These are phyloP conservation scores for Epinephelus lanceolatus DNA, from an alignment of 2,113 vertebrate genomes.

Conservation along the genomic window DNA sequence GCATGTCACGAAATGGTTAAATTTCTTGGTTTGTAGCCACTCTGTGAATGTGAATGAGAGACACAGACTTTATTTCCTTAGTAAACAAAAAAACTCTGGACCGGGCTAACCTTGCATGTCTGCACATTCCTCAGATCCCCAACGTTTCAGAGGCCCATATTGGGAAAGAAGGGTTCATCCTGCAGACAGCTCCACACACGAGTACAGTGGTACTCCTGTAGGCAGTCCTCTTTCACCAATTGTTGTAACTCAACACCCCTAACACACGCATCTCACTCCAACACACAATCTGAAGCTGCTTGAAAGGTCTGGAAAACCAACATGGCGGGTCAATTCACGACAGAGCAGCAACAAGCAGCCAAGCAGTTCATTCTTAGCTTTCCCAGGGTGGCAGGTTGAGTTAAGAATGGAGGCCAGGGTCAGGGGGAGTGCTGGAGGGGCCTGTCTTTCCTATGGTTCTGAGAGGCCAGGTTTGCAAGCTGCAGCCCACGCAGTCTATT, in stretches of 20 bases:
- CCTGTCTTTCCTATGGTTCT: conserved; percentile 73
- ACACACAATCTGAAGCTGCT: conserved; percentile 31
- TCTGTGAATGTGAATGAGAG: conserved; percentile 10
- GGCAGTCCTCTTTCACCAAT: background rate
- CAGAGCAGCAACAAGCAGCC: conserved; percentile 25
- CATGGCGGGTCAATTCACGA: conserved; percentile 1
- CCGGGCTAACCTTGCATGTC: conserved; percentile 67
- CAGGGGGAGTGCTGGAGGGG: conserved; percentile 53
- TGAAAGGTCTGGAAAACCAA: conserved; percentile 27
- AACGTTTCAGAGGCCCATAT: conserved; percentile 74
- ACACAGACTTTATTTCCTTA: conserved; percentile 32
- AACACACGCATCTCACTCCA: conserved; percentile 8
- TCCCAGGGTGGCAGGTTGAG: conserved; percentile 37
- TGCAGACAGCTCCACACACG: conserved; percentile 31
- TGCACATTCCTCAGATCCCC: conserved; percentile 77
- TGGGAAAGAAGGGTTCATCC: conserved; percentile 57
- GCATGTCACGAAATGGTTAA: conserved; percentile 7
- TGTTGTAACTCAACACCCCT: conserved; percentile 20
- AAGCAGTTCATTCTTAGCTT: conserved; percentile 43
- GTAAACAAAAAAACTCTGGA: conserved; percentile 48
- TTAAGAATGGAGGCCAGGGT: conserved; percentile 38
- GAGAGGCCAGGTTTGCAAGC: conserved; percentile 63
- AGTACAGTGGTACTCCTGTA: conserved; percentile 16
- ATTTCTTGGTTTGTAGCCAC: conserved; percentile 18
- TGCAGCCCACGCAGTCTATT: conserved; percentile 73